phyloP scores from a whole-genome alignment of 1,140 invertebrate genomes.

The Drosophila guanche region DNA sequence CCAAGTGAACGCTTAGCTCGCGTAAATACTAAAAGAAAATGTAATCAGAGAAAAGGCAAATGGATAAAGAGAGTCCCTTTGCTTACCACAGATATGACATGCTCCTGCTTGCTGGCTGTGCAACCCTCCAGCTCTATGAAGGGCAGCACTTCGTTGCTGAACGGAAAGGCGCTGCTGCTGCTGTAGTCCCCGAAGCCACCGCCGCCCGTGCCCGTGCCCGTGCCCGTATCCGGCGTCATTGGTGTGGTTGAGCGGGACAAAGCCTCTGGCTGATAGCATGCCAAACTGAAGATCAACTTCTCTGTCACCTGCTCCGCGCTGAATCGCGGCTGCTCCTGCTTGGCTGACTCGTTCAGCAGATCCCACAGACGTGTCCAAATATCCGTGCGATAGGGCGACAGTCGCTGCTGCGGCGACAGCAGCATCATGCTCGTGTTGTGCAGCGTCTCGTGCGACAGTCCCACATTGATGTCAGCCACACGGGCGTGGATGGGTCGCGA shows the following conservation, averaged over 20 bases:
- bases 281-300: slow-evolving; percentile 89
- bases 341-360: slow-evolving; percentile 85
- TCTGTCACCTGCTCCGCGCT: slow-evolving; percentile 88
- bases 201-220: slow-evolving; percentile 76
- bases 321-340: slow-evolving; percentile 87
- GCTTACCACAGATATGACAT: slow-evolving; percentile 91
- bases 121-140: slow-evolving; percentile 93
- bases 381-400: slow-evolving; percentile 91
- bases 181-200: slow-evolving; percentile 84
- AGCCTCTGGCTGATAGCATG: slow-evolving; percentile 93
- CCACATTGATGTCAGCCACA: slow-evolving; percentile 74
- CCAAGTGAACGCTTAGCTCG: slow-evolving; percentile 91
- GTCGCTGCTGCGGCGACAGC: slow-evolving; percentile 90
- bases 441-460: slow-evolving; percentile 87
- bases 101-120: slow-evolving; percentile 93
- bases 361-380: slow-evolving; percentile 93
- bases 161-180: slow-evolving; percentile 79
- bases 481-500: slow-evolving; percentile 76
- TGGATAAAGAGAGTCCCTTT: neutral
- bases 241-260: slow-evolving; percentile 92
- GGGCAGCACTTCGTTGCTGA: slow-evolving; percentile 86
- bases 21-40: slow-evolving; percentile 87
- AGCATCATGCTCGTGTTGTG: slow-evolving; percentile 93
- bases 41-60: neutral
- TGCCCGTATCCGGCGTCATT: slow-evolving; percentile 88